Base-by-base conservation (phyloP, 2,113 vertebrate genomes). In the Lonchura striata region DNA sequence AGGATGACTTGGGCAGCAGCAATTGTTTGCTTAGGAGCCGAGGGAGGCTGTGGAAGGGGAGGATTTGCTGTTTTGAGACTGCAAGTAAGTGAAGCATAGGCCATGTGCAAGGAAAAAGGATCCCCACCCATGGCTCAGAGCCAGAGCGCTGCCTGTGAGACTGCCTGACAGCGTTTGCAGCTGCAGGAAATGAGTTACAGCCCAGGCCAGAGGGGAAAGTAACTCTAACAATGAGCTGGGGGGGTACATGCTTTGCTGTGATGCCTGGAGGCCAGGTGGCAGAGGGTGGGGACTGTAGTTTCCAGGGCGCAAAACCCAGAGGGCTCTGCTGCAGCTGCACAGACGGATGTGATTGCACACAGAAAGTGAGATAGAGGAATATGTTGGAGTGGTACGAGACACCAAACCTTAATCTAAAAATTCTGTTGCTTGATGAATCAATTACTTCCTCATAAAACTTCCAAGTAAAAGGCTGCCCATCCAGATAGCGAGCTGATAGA, bases 161-260 rank as follows among this genome's bases (percentile, higher is more conserved):
- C 71, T 49, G 74, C 68, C 95, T 90, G 88, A 93, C 95, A 81
- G 57, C 9, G 1, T 63, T 70, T 88, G 94, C 96, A 97, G 96
- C 96, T 97, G 96, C 95, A 95, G 96, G 96, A 97, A 97, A 95
- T 94, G 95, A 94, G 76, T 90, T 95, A 70, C 65, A 88, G 86
- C 80, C 86, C 86, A 59, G 86, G 77, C 86, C 86, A 83, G 69
- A 47, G 24, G 92, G 94, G 86, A 97, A 93, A 74, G 82, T 39
- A 74, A 52, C 76, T 83, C 72, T 25, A 33, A 69, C 82, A 64
- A 33, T 82, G 88, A 80, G 88, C 49, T 93, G 90, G 79, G 88
- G 61, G 6, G 15, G 21, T 53, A 22, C 53, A 52, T 47, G 85
- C 85, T 69, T 31, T 69, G 75, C 75, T n/a, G 8, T 24, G 31